Base-by-base conservation (phyloP, 2,113 vertebrate species). In the Apteryx mantelli region DNA sequence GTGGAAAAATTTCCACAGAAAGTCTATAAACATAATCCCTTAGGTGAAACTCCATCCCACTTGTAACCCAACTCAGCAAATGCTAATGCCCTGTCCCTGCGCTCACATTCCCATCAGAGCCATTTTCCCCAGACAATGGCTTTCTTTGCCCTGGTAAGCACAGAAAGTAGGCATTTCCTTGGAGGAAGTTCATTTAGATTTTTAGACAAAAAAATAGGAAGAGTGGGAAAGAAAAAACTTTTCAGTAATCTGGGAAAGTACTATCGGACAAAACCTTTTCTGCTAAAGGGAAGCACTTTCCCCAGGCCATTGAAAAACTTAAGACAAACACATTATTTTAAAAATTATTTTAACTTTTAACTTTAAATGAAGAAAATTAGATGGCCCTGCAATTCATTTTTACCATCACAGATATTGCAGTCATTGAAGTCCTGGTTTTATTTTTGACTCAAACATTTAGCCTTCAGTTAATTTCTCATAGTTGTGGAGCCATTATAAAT, bases 371-470 rank as follows among this genome's bases (percentile, higher is more conserved):
- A 96, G 87, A 96, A 91, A 96, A 76, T 96, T 50, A 95, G 56
- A 86, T 71, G 34, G 15, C 70, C 26, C 20, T 80, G 66, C 71
- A 95, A 95, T 83, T 96, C 82, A 96, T 88, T 96, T 60, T 97
- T 95, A 55, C 44, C 86, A 71, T 77, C 84, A 95, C 42, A 86
- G 55, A 74, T 81, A 61, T 28, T 91, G 28, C 63, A 88, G 86
- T 66, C 86, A 84, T 22, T 74, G 70, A 91, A 94, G 44, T 70
- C 36, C 87, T 87, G 91, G 78, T 34, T 95, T 88, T 95, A 92
- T 96, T 97, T 97, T 94, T 91, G 65, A 76, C 94, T 95, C 30
- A 70, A 88, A 61, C 65, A 81, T 95, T 95, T 95, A 96, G 76
- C 71, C 95, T 90, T 55, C 80, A 26, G 24, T 92, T 97, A 5